Evolutionary conservation across 2,888 invertebrate species (phyloP).

Genomic region (Dione vanillae): DNA sequence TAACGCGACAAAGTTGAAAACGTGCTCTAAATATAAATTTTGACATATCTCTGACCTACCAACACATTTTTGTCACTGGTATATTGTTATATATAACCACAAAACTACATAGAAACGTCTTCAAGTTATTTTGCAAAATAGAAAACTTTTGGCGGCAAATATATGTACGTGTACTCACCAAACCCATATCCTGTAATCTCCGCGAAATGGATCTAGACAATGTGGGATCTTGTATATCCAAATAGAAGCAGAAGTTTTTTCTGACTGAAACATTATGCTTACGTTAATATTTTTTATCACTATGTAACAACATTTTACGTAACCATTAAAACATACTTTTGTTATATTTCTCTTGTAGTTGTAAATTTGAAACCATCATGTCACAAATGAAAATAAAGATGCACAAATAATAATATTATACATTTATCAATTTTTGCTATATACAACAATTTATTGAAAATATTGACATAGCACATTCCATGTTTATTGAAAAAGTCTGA

Average conservation of each 20-base stretch:
- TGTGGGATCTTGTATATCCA: slow-evolving; percentile 89
- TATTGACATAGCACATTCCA: slow-evolving; percentile 22
- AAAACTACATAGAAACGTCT: slow-evolving; percentile 43
- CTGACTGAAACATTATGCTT: slow-evolving; percentile 70
- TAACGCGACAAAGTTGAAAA: slow-evolving; percentile 58
- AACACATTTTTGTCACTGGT: slow-evolving; percentile 30
- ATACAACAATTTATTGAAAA: slow-evolving; percentile 10
- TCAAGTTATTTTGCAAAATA: slow-evolving; percentile 29
- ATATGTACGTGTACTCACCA: slow-evolving; percentile 82
- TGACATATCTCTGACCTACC: slow-evolving; percentile 18
- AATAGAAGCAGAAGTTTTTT: slow-evolving; percentile 88
- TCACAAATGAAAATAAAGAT: slow-evolving; percentile 33
- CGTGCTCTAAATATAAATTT: slow-evolving; percentile 36
- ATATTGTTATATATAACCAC: slow-evolving; percentile 45
- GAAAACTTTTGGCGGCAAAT: slow-evolving; percentile 66
- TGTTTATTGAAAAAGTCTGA: slow-evolving; percentile 26
- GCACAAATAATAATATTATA: slow-evolving; percentile 36
- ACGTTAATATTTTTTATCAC: slow-evolving; percentile 29
- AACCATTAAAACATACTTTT: slow-evolving; percentile 66
- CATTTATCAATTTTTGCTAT: slow-evolving; percentile 36
- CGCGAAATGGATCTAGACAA: slow-evolving; percentile 86
- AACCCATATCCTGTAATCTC: slow-evolving; percentile 88
- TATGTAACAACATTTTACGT: slow-evolving; percentile 19
- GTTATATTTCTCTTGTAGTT: slow-evolving; percentile 77
- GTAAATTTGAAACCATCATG: slow-evolving; percentile 77